Percentiles rank a stretch among this genome's conserved stretches.
phyloP scores from a whole-genome alignment of 2,113 vertebrate species.

The Malurus melanocephalus region DNA sequence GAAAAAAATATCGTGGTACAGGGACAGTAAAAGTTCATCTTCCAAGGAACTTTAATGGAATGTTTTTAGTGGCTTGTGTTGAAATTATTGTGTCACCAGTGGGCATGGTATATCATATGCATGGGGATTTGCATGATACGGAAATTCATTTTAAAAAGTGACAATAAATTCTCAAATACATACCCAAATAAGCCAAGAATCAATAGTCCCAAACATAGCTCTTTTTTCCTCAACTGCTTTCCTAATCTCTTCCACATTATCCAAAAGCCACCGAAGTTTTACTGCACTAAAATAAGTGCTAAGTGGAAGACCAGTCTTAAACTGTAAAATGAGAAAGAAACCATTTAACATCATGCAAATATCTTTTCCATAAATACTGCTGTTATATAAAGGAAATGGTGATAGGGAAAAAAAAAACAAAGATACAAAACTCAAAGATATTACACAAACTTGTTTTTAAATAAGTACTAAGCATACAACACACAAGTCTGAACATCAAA shows the following conservation, averaged over 20 bases:
- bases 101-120: neutral
- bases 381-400: neutral
- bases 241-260: conserved; percentile 83
- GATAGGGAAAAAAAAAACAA: neutral
- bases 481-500: neutral
- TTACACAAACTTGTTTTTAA: neutral
- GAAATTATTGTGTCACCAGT: neutral
- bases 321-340: conserved; percentile 66
- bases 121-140: neutral
- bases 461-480: neutral
- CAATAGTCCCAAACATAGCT: conserved; percentile 93
- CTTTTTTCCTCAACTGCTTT: conserved; percentile 75
- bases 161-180: conserved; percentile 25
- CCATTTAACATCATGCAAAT: neutral
- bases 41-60: neutral
- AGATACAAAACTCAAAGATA: neutral
- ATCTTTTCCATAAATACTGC: neutral
- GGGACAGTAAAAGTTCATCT: neutral
- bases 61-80: neutral
- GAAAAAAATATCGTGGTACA: neutral
- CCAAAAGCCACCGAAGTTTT: conserved; percentile 93
- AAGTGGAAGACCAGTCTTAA: conserved; percentile 93
- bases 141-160: neutral
- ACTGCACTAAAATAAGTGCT: conserved; percentile 97
- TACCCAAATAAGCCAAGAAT: conserved; percentile 99